Conservation (phyloP, 2,113 vertebrate genomes). For the Seriola quinqueradiata region DNA sequence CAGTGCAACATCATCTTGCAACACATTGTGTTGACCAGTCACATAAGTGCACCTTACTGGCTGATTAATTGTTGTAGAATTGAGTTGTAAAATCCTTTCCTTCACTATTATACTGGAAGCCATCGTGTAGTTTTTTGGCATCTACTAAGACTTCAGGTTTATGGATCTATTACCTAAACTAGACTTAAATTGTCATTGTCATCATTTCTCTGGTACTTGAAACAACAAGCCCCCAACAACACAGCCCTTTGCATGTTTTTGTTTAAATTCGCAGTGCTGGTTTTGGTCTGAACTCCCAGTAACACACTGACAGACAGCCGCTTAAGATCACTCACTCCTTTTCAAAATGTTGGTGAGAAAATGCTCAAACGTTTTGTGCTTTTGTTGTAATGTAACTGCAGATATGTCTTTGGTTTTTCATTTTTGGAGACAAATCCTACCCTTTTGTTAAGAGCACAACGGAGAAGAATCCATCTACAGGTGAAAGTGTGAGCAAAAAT, state of each 20-base stretch:
- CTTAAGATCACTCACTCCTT: neutral
- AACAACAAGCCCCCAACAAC: neutral
- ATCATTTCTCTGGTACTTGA: neutral
- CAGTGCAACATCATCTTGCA: neutral
- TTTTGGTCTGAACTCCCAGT: neutral
- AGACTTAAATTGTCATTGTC: neutral
- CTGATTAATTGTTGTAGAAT: no score
- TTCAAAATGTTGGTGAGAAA: constrained; percentile 13
- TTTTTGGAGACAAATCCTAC: neutral
- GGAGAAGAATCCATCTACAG: constrained; percentile 25
- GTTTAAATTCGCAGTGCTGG: no score
- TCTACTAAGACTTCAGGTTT: neutral
- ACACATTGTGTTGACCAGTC: neutral
- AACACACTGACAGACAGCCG: neutral
- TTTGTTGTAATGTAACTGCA: neutral
- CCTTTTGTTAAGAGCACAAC: constrained; percentile 21
- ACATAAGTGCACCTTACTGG: neutral
- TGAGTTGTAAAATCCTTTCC: neutral
- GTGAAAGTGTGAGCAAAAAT: constrained; percentile 7
- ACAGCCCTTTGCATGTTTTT: neutral
- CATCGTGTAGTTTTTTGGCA: neutral
- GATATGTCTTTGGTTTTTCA: neutral
- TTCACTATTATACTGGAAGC: neutral
- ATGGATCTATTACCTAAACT: neutral
- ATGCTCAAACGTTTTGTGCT: neutral